A percentile compares a stretch with the other conserved stretches of the same genome.
Conservation (phyloP, 2,113 vertebrate species). For the Crotalus helleri region DNA sequence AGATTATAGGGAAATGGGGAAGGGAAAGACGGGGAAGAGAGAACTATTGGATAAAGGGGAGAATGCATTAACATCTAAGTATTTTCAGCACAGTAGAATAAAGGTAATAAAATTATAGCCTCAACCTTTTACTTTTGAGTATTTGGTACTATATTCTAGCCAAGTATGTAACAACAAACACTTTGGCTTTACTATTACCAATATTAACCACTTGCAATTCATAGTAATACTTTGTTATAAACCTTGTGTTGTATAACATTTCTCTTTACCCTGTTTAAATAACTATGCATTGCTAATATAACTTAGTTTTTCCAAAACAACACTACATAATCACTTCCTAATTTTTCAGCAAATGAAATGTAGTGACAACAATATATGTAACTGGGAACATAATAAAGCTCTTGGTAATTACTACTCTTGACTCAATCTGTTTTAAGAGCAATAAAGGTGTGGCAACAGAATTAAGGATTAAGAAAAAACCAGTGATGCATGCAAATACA, state of each 20-base stretch:
- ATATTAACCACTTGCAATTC: not conserved
- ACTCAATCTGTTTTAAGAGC: conserved; percentile 47
- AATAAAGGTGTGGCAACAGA: conserved; percentile 45
- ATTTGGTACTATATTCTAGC: not conserved
- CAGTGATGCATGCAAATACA: conserved; percentile 24
- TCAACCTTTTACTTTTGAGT: not conserved
- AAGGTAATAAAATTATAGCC: not conserved
- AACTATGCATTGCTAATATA: not conserved
- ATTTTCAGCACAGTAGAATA: not conserved
- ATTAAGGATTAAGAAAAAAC: conserved; percentile 37
- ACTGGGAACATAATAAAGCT: conserved; percentile 26
- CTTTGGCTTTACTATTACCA: not conserved
- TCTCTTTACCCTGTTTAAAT: not conserved
- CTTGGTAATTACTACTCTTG: conserved; percentile 44
- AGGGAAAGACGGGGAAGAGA: not conserved
- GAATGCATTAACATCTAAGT: not conserved
- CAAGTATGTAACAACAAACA: not conserved
- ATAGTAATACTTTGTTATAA: not conserved
- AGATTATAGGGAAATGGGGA: not conserved
- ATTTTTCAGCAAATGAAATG: conserved; percentile 45
- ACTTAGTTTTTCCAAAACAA: conserved; percentile 13
- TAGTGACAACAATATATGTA: conserved; percentile 4
- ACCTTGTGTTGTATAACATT: not conserved
- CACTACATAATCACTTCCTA: conserved; percentile 32
- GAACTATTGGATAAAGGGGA: not conserved